Conservation (phyloP, 2,888 invertebrate species). For the Eretmocerus hayati region DNA sequence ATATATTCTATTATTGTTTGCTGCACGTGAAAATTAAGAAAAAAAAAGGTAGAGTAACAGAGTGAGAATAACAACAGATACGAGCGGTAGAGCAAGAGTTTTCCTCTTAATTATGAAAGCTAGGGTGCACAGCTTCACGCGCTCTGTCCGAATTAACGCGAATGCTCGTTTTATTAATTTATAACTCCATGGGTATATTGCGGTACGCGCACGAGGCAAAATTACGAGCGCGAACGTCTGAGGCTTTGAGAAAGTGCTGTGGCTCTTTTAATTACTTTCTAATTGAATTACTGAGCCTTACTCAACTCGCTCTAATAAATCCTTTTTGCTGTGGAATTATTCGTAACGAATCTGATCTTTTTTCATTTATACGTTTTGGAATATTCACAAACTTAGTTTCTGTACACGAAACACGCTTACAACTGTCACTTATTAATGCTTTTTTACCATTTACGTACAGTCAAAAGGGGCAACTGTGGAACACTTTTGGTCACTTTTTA, state of each 20-base stretch:
- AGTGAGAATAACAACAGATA: too few relatives aligned
- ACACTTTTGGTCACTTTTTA: too few relatives aligned
- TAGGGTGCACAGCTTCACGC: neutral
- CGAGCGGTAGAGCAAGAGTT: slow-evolving; percentile 5
- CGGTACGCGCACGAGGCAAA: slow-evolving; percentile 22
- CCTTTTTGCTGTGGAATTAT: too few relatives aligned
- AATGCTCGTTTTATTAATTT: slow-evolving; percentile 41
- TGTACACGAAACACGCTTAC: too few relatives aligned
- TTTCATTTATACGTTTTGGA: too few relatives aligned
- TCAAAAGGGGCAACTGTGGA: too few relatives aligned
- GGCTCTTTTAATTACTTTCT: slow-evolving; percentile 39
- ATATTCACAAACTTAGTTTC: too few relatives aligned
- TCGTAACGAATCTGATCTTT: too few relatives aligned
- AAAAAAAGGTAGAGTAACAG: too few relatives aligned
- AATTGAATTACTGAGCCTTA: slow-evolving; percentile 31
- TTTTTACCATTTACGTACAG: too few relatives aligned
- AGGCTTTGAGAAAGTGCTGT: slow-evolving; percentile 20
- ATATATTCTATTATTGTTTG: neutral
- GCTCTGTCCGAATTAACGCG: slow-evolving; percentile 32
- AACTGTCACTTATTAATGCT: too few relatives aligned
- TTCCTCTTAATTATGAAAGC: slow-evolving; percentile 35
- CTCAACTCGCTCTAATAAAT: slow-evolving; percentile 9
- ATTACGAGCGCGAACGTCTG: slow-evolving; percentile 22
- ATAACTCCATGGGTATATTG: slow-evolving; percentile 36
- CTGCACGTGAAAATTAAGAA: slow-evolving; percentile 6